Percentiles rank a stretch among this genome's conserved stretches.
Conservation (phyloP, 2,888 invertebrate species). For the Pyrochroa serraticornis region DNA sequence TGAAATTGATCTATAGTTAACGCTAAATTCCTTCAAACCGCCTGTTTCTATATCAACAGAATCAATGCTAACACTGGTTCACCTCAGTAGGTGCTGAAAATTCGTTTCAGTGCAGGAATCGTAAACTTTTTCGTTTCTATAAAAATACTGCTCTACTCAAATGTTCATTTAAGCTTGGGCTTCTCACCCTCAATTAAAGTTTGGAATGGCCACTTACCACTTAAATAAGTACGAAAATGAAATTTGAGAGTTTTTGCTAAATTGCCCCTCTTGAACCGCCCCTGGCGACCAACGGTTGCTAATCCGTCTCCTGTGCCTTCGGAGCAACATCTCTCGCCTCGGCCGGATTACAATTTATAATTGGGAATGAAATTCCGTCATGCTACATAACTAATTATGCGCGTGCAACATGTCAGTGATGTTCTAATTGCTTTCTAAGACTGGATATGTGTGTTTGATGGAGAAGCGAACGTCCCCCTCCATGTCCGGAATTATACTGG, state of each 20-base stretch:
- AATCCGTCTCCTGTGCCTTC: constrained; percentile 8
- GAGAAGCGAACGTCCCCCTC: constrained; percentile 12
- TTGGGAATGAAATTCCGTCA: constrained; percentile 25
- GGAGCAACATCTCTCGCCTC: not conserved
- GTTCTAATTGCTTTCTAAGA: constrained; percentile 26
- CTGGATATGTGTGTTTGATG: constrained; percentile 32
- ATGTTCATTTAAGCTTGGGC: not conserved
- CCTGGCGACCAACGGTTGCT: constrained; percentile 3
- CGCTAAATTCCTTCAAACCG: too few species aligned
- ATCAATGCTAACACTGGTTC: too few species aligned
- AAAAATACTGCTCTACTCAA: not conserved
- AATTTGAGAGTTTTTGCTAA: too few species aligned
- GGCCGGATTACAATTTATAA: constrained; percentile 26
- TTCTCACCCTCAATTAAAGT: not conserved
- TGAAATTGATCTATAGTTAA: too few species aligned
- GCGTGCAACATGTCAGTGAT: constrained; percentile 29
- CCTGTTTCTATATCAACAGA: too few species aligned
- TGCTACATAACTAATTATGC: constrained; percentile 29
- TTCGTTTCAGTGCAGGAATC: too few species aligned
- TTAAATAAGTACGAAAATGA: too few species aligned
- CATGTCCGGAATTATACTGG: constrained; percentile 32
- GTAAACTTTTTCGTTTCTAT: not conserved
- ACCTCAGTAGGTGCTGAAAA: too few species aligned
- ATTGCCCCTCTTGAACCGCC: constrained; percentile 15
- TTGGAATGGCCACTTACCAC: too few species aligned